These are phyloP conservation scores for Poeciliopsis presidionis DNA, from an alignment of 2,797 vertebrate species.

Conservation along the genomic window DNA sequence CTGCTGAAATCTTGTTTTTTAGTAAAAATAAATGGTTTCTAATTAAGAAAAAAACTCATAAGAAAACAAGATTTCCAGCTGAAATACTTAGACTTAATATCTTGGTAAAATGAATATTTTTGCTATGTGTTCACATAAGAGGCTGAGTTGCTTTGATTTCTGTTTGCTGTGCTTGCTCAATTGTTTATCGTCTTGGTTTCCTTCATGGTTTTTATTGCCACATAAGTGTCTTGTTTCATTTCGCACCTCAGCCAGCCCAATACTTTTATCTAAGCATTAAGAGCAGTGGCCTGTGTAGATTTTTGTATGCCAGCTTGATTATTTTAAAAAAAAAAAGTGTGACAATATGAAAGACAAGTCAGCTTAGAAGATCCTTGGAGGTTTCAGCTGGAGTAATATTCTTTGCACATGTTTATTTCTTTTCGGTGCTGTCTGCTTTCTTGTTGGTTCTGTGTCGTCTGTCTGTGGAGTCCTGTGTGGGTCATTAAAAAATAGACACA, in stretches of 20 bases:
- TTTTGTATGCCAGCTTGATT: conserved; percentile 2
- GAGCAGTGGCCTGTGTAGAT: conserved; percentile 1
- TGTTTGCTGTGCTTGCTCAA: conserved; percentile 50
- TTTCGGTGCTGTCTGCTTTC: conserved; percentile 20
- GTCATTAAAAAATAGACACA: neutral
- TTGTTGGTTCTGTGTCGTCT: conserved; percentile 2
- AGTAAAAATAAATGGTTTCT: neutral
- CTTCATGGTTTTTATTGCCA: conserved; percentile 39
- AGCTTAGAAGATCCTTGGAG: neutral
- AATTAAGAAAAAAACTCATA: conserved; percentile 8
- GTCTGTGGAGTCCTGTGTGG: conserved; percentile 21
- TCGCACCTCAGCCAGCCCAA: conserved; percentile 51
- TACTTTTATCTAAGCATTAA: conserved; percentile 22
- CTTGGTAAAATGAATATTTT: conserved; percentile 50
- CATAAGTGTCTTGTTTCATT: conserved; percentile 39
- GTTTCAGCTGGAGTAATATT: neutral
- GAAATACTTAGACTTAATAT: conserved; percentile 30
- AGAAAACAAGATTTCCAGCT: conserved; percentile 53
- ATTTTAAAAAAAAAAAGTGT: neutral
- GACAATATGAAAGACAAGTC: neutral
- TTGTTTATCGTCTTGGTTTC: conserved; percentile 42
- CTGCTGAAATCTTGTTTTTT: conserved; percentile 55
- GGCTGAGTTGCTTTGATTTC: conserved; percentile 51
- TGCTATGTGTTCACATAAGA: conserved; percentile 35
- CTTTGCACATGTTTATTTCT: conserved; percentile 23